Base-by-base conservation (phyloP, 2,797 vertebrate genomes). In the Coregonus ussuriensis region DNA sequence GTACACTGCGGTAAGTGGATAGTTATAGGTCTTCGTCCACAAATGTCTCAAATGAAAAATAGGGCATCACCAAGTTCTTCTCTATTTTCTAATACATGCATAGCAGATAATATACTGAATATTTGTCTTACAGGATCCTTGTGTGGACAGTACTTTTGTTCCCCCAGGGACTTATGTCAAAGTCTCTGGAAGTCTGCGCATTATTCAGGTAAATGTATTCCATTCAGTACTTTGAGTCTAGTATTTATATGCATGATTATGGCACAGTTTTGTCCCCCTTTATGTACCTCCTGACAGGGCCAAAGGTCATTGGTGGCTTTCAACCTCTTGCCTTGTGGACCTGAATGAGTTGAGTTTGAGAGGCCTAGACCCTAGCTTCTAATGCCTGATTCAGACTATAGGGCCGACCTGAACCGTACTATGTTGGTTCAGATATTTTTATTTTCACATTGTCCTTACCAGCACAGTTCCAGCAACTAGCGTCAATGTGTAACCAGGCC, bases 61-160 rank as follows among this genome's bases (percentile, higher is more conserved):
- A 47, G 7, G 62, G 18, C 21, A 29, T 63, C 21, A 59, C 18
- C 11, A 53, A 59, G 56, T 83, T 82, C 59, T 83, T 81, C 65
- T 81, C 35, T 84, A 66, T 76, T 77, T 87, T 89, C 13, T 54
- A 16, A 91, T 93, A 93, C 92, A 93, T 92, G 93, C 94, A 89
- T 62, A 83, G 84, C 79, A 21, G 53, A 77, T 72, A 5, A 31
- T 21, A 31, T 29, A 13, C 35, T 6, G 7, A 31, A 18, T 59
- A 7, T 33, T 47, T 59, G 4, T 71, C 56, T 76, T n/a, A 14
- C 77, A 88, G 89, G 82, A 81, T 37, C 14, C 41, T n/a, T 33
- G 11, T 1, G 2, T 33, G 0, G 2, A 0, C 51, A 54, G 21
- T 14, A 25, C 9, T 0, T 9, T 1, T 71, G 52, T 77, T 82